A percentile compares a stretch with the other conserved stretches of the same genome.
Conservation (phyloP, 2,797 vertebrate genomes). For the Propithecus perrieri region DNA sequence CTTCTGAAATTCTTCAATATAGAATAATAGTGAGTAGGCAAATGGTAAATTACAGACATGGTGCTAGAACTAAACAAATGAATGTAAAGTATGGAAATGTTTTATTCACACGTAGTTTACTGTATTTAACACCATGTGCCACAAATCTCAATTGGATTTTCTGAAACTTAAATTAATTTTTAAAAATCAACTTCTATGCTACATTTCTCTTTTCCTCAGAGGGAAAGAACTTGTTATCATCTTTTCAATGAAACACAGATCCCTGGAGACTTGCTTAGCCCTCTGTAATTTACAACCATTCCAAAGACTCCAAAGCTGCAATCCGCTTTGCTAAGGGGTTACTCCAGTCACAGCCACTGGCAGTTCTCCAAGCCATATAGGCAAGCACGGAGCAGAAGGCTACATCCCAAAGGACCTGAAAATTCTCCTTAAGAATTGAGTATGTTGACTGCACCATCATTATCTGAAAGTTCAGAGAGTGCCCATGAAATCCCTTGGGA, state of each 20-base stretch:
- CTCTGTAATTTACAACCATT: conserved; percentile 26
- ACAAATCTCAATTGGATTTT: conserved; percentile 18
- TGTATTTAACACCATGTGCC: not conserved
- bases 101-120: conserved; percentile 21
- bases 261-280: not conserved
- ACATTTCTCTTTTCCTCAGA: not conserved
- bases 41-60: not conserved
- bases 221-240: not conserved
- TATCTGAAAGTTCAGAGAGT: not conserved
- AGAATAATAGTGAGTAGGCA: conserved; percentile 11
- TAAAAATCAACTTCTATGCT: not conserved
- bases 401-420: not conserved
- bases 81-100: not conserved
- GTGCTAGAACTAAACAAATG: not conserved
- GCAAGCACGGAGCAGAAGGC: not conserved
- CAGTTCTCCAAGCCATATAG: not conserved
- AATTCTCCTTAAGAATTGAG: not conserved
- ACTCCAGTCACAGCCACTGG: not conserved
- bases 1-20: conserved; percentile 56
- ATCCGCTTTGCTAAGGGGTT: not conserved
- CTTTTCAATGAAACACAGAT: conserved; percentile 25
- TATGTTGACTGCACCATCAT: not conserved
- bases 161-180: conserved; percentile 22
- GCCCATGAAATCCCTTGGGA: not conserved
- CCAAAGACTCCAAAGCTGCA: not conserved